These are phyloP conservation scores for Sympetrum striolatum DNA, from an alignment of 2,888 invertebrate species.

Conservation along the genomic window DNA sequence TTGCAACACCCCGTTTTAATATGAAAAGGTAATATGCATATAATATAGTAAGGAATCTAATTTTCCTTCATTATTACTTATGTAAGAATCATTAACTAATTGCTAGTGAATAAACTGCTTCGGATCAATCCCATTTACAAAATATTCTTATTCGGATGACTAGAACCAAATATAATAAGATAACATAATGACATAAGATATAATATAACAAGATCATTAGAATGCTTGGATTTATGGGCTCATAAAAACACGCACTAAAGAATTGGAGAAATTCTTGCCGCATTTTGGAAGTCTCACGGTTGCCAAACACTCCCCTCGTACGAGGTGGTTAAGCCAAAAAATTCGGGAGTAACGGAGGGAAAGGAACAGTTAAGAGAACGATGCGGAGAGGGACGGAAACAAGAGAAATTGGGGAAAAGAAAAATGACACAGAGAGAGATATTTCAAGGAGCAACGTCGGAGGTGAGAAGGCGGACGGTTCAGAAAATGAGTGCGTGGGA, in stretches of 20 bases:
- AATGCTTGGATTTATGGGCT: no score
- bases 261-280: neutral
- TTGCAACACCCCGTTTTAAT: no score
- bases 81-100: no score
- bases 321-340: neutral
- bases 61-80: no score
- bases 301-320: neutral
- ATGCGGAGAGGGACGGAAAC: neutral
- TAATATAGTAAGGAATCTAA: no score
- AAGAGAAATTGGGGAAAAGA: neutral
- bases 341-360: neutral
- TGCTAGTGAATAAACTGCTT: no score
- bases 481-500: neutral
- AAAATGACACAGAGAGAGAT: neutral
- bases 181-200: no score
- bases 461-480: neutral
- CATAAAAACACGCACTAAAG: neutral
- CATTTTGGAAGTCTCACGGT: neutral
- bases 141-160: no score
- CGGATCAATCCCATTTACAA: no score
- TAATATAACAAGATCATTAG: no score
- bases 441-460: neutral
- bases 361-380: neutral
- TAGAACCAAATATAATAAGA: no score
- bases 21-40: no score